Base-by-base conservation (phyloP, 1,140 invertebrate species). In the Euwallacea fornicatus region DNA sequence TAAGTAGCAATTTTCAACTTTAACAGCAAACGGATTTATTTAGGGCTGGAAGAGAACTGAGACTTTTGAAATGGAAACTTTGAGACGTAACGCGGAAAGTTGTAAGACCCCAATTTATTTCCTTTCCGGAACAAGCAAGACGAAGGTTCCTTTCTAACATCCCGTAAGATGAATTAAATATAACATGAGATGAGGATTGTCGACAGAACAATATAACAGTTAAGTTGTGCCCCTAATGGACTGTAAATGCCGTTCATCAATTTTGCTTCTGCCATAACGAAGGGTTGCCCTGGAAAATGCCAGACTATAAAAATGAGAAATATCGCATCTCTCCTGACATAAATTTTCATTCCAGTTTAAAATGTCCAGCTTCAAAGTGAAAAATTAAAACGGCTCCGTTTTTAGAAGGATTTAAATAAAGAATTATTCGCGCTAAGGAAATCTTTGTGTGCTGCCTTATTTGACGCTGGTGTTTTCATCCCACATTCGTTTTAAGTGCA, bases 171-270 rank as follows among this genome's bases (percentile, higher is more conserved):
- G 53, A 71, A 68, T 72, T 66, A 68, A 72, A 63, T 63, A 62
- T 67, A 61, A 71, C 53, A 66, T 66, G 62, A 73, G 71, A 76
- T 72, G 56, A 68, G 66, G 76, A 77, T 77, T 77, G 76, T 77
- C 76, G 72, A 75, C 66, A 66, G 67, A 70, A 66, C 66, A 72
- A 67, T 56, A 66, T 53, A 58, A 70, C 43, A 70, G 53, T 64
- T 69, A 54, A 15, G 59, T 58, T 69, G 46, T 46, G 42, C 11
- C 50, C 10, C 47, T 69, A 62, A 69, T 69, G 59, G 58, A 69
- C 67, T 54, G 60, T 55, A 55, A 69, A 69, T 69, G 59, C 60
- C 47, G 10, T 62, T 55, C 59, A 69, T 69, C 67, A 69, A 69
- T 69, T 69, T 63, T 43, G 59, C 21, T 62, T 62, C 47, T 54